Percentiles rank a stretch among this genome's conserved stretches.
phyloP scores from a whole-genome alignment of 2,113 vertebrate genomes.

The Poeciliopsis prolifica region DNA sequence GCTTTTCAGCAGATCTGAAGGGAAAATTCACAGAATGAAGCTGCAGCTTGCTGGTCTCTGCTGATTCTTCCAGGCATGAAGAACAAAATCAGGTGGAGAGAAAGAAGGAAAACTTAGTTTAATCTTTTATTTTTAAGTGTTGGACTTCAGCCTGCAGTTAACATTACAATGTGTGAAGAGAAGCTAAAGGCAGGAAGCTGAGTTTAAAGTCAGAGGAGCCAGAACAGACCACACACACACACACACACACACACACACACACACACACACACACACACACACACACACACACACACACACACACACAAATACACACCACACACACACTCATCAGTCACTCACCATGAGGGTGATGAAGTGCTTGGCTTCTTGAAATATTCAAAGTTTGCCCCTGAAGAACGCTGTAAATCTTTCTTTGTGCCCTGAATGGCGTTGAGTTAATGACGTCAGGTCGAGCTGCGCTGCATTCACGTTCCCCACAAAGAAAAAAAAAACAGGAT shows the following conservation, averaged over 20 bases:
- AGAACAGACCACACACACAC: background rate
- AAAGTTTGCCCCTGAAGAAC: background rate
- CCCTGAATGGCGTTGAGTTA: background rate
- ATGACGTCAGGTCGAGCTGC: background rate
- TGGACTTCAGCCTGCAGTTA: background rate
- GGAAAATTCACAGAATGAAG: background rate
- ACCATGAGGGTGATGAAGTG: background rate
- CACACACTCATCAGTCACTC: background rate
- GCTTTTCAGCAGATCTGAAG: background rate
- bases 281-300: no score
- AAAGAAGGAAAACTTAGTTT: background rate
- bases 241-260: no score
- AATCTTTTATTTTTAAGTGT: no score
- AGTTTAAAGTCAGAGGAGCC: background rate
- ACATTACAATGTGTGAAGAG: background rate
- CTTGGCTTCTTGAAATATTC: background rate
- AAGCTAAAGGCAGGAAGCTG: background rate
- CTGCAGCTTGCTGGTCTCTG: background rate
- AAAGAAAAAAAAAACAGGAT: background rate
- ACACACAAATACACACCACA: background rate
- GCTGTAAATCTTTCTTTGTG: background rate
- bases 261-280: no score
- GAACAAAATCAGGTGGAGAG: background rate
- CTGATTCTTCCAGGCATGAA: no score
- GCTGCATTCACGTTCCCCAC: background rate